phyloP scores from a whole-genome alignment of 2,797 vertebrate species.

The Nothura maculosa region DNA sequence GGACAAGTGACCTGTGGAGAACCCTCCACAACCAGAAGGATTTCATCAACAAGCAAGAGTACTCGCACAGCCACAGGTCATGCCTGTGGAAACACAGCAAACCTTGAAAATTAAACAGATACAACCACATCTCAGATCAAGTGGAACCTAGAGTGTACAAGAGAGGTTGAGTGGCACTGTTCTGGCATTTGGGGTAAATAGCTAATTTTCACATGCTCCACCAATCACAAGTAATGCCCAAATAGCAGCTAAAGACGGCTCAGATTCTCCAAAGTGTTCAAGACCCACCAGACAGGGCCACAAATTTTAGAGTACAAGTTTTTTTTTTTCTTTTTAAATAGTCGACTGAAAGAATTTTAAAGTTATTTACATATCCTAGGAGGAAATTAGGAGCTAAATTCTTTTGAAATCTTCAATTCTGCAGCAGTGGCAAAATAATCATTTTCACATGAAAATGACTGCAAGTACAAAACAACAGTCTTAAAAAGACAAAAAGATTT shows the following conservation, averaged over 20 bases:
- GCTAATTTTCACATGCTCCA: constrained; percentile 2
- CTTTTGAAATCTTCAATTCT: not conserved
- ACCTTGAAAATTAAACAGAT: not conserved
- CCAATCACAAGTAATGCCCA: not conserved
- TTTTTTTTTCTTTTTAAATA: not conserved
- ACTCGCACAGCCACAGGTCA: not conserved
- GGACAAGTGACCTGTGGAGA: not conserved
- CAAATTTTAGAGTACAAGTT: not conserved
- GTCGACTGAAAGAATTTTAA: not conserved
- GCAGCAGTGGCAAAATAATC: not conserved
- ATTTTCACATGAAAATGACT: not conserved
- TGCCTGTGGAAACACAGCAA: not conserved
- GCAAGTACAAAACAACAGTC: not conserved
- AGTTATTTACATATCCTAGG: not conserved
- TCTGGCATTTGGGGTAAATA: not conserved
- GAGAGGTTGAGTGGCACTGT: not conserved
- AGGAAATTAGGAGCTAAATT: not conserved
- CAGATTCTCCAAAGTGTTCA: not conserved
- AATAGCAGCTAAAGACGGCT: not conserved
- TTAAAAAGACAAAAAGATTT: not conserved
- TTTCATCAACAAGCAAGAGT: not conserved
- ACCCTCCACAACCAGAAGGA: not conserved
- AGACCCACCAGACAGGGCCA: not conserved
- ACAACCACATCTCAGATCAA: not conserved
- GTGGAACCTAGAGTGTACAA: not conserved